Base-by-base conservation (phyloP, 2,888 invertebrate species). In the Cantharis lateralis region DNA sequence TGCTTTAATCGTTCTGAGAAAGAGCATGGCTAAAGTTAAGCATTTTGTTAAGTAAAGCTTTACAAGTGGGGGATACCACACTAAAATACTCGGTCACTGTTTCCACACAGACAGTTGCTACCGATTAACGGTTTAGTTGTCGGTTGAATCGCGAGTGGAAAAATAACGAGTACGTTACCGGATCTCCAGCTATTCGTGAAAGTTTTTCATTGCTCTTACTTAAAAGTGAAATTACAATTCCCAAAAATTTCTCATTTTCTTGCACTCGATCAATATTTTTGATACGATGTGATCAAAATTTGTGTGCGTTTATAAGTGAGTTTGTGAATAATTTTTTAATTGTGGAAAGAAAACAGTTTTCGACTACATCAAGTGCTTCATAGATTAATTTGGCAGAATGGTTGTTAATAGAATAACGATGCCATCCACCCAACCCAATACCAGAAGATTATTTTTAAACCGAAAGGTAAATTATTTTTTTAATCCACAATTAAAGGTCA, bases 401-500 rank as follows among this genome's bases (percentile, higher is more conserved):
- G 87, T 87, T 83, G 87, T 87, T 76, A 87, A 87, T 80, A 87
- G 86, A 82, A 86, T 86, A 72, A 85, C 84, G 84, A 87, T 87
- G 85, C 85, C 80, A 83, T 85, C 86, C 79, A 85, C 87, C 64
- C 84, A 86, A 78, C 80, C 86, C 64, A 87, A 84, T 75, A 84
- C 86, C 82, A 84, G 87, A 74, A 83, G 87, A 71, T 80, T 86
- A 74, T 85, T 87, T 78, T 82, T 87, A 73, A 86, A 85, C 76
- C 82, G 87, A 85, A 87, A 87, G 87, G 87, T 86, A 85, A 78
- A 48, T 24, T 48, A n/a, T 11, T 48, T 20, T 20, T 20, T 20
- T 1, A 20, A 1, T 24, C 9, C 5, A n/a, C 48, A n/a, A 48
- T 48, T 48, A 48, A 48, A 48, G 48, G 48, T 48, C n/a, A 48